Evolutionary conservation across 2,888 invertebrate genomes (phyloP).

Genomic region (Furcula furcula): DNA sequence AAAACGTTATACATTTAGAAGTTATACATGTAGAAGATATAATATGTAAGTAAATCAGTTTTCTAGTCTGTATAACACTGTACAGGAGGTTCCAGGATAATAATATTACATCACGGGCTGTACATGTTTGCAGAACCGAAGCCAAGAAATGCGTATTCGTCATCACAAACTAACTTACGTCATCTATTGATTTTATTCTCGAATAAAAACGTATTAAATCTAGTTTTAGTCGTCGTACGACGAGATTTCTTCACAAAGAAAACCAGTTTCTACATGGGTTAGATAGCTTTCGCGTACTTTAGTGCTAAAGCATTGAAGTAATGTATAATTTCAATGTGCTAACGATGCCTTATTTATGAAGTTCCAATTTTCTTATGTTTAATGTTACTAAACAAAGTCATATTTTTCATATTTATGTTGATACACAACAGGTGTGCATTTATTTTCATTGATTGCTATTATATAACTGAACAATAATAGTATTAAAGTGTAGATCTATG

Average conservation of each 20-base stretch:
- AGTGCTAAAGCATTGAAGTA: too few species aligned
- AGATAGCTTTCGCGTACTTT: conserved; percentile 45
- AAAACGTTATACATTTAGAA: too few species aligned
- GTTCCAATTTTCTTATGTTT: conserved; percentile 26
- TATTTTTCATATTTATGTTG: conserved; percentile 40
- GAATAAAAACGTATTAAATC: conserved; percentile 29
- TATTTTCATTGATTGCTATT: conserved; percentile 44
- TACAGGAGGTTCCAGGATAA: too few species aligned
- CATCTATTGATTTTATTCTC: conserved; percentile 26
- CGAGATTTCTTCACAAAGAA: conserved; percentile 5
- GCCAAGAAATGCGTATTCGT: too few species aligned
- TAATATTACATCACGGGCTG: too few species aligned
- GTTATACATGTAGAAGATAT: too few species aligned
- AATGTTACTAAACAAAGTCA: conserved; percentile 34
- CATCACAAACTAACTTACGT: too few species aligned
- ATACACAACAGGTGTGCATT: conserved; percentile 45
- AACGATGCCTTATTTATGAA: conserved; percentile 47
- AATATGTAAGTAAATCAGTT: too few species aligned
- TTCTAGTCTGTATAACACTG: too few species aligned
- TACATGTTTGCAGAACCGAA: too few species aligned
- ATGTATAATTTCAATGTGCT: too few species aligned
- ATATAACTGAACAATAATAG: conserved; percentile 67
- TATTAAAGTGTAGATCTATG: conserved; percentile 73
- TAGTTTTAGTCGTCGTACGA: conserved; percentile 22
- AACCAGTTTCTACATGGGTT: conserved; percentile 9